Evolutionary conservation across 2,797 vertebrate genomes (phyloP).

Genomic region (Cephalopachus bancanus): DNA sequence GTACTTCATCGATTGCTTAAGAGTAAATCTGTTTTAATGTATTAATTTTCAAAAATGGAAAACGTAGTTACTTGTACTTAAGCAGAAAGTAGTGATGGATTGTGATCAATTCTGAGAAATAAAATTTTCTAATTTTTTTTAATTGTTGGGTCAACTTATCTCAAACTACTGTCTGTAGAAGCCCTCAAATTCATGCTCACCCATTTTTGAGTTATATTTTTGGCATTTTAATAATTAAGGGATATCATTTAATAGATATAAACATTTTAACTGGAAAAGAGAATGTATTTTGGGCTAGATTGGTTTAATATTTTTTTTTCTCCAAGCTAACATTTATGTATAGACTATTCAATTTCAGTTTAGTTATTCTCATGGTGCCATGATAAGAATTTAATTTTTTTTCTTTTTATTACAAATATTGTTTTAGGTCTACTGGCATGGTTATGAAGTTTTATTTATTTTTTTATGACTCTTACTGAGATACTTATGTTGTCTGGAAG

Average conservation of each 20-base stretch:
- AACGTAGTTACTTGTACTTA: not conserved
- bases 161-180: not conserved
- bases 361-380: not conserved
- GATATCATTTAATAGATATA: slow-evolving; percentile 23
- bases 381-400: not conserved
- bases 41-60: slow-evolving; percentile 57
- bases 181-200: not conserved
- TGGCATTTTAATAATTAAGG: not conserved
- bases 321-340: not conserved
- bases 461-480: not conserved
- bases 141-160: not conserved
- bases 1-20: slow-evolving; percentile 32
- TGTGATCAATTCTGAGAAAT: not conserved
- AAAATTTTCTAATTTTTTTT: slow-evolving; percentile 29
- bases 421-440: not conserved
- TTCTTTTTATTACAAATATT: slow-evolving; percentile 22
- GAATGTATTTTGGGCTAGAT: not conserved
- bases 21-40: slow-evolving; percentile 48
- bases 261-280: slow-evolving; percentile 50
- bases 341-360: slow-evolving; percentile 18
- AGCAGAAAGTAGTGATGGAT: not conserved
- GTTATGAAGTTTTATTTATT: not conserved
- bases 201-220: slow-evolving; percentile 20
- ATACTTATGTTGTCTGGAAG: not conserved
- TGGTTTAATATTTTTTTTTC: not conserved